A percentile compares a stretch with the other conserved stretches of the same genome.
Conservation (phyloP, 2,888 invertebrate species). For the Chrysomela aeneicollis region DNA sequence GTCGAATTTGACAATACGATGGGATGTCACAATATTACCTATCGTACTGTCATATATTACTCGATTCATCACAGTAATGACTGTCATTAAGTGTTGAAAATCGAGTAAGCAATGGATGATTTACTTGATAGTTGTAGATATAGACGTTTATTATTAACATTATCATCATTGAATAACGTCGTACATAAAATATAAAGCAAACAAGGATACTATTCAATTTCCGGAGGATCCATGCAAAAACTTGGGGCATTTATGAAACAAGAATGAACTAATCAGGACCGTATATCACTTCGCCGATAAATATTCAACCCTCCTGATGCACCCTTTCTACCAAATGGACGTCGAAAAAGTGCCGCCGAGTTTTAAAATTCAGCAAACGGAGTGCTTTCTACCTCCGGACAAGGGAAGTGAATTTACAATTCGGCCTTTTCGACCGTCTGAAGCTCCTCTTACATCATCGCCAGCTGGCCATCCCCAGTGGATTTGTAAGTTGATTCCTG, state of each 20-base stretch:
- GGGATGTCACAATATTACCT: too few species aligned
- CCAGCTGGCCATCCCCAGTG: conserved; percentile 59
- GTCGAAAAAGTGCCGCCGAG: conserved; percentile 35
- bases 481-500: conserved; percentile 60
- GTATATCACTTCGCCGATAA: conserved; percentile 11
- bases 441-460: conserved; percentile 56
- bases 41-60: too few species aligned
- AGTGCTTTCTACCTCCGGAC: conserved; percentile 62
- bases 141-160: too few species aligned
- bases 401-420: conserved; percentile 64
- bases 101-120: too few species aligned
- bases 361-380: conserved; percentile 59
- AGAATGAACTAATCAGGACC: not conserved
- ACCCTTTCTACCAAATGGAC: conserved; percentile 25
- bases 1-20: too few species aligned
- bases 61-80: too few species aligned
- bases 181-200: too few species aligned
- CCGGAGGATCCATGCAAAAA: not conserved
- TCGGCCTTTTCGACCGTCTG: conserved; percentile 53
- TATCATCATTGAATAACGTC: too few species aligned
- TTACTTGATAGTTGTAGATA: too few species aligned
- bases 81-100: too few species aligned
- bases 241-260: not conserved
- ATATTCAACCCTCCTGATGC: conserved; percentile 18
- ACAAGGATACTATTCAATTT: too few species aligned